Percentiles rank a stretch among this genome's conserved stretches.
These are phyloP conservation scores for Tangara arthus DNA, from an alignment of 2,797 vertebrate species.

Conservation along the genomic window DNA sequence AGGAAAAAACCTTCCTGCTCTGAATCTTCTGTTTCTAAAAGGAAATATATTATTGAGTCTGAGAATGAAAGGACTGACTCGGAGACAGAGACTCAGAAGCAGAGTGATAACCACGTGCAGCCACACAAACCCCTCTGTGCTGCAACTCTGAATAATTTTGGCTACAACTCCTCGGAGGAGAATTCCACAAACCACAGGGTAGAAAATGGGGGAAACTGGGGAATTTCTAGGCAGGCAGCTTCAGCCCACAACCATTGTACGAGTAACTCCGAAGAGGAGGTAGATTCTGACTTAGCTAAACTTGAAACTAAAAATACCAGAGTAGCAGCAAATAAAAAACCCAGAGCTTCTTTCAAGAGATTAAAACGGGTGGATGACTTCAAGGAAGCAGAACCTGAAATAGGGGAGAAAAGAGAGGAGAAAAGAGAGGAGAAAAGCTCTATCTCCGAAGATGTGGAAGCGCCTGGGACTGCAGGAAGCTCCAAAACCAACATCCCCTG, in stretches of 20 bases:
- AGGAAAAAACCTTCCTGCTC: background rate
- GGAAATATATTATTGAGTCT: constrained; percentile 51
- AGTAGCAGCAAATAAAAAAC: background rate
- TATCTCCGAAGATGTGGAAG: background rate
- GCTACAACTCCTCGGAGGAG: constrained; percentile 49
- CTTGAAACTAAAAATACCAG: background rate
- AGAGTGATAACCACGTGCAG: background rate
- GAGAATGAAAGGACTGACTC: constrained; percentile 68
- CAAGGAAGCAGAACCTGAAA: constrained; percentile 3
- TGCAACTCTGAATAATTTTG: constrained; percentile 7
- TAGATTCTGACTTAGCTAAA: background rate
- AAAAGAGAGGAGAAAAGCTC: constrained; percentile 6
- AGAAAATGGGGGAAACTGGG: constrained; percentile 13
- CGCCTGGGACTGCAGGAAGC: background rate
- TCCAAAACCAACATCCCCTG: constrained; percentile 20
- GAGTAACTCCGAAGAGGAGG: constrained; percentile 63
- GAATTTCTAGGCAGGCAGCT: background rate
- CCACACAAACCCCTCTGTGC: background rate
- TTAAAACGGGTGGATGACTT: background rate
- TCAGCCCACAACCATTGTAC: background rate
- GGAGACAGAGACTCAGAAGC: constrained; percentile 58
- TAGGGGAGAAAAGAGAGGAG: no score
- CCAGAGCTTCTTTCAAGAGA: constrained; percentile 12
- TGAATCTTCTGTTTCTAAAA: background rate
- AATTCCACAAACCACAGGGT: constrained; percentile 53